These are phyloP conservation scores for Nomada fucata DNA, from an alignment of 2,888 invertebrate genomes.

Conservation along the genomic window DNA sequence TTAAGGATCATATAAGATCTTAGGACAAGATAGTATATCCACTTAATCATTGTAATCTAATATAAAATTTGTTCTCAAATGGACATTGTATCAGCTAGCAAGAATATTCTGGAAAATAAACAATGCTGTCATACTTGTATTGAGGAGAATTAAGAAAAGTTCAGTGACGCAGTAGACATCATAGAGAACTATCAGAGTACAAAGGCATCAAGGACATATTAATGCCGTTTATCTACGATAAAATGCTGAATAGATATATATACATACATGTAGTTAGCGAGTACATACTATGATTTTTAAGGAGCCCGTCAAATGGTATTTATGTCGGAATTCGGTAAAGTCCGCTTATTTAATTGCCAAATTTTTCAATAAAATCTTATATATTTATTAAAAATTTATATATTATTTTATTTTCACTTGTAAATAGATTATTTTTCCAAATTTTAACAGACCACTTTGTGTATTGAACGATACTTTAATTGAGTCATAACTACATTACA, in stretches of 20 bases:
- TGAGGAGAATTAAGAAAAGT: not conserved
- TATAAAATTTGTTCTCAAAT: too few relatives aligned
- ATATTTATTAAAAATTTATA: not conserved
- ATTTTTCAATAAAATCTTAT: not conserved
- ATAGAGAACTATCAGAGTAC: not conserved
- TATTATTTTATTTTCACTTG: not conserved
- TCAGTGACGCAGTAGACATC: not conserved
- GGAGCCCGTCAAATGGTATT: not conserved
- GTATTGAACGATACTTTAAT: not conserved
- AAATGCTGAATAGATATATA: not conserved
- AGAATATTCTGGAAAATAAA: not conserved
- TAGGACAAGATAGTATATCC: not conserved
- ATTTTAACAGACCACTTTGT: not conserved
- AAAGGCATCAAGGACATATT: not conserved
- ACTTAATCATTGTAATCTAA: not conserved
- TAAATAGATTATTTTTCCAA: not conserved
- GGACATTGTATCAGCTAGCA: not conserved
- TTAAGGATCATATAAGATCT: not conserved
- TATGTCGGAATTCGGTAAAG: not conserved
- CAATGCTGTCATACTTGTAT: not conserved
- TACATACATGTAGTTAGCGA: too few relatives aligned
- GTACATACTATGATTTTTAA: not conserved
- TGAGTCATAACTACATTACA: not conserved
- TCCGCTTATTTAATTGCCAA: not conserved
- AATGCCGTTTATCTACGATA: not conserved